Base-by-base conservation (phyloP, 2,113 vertebrate species). In the Sardina pilchardus region DNA sequence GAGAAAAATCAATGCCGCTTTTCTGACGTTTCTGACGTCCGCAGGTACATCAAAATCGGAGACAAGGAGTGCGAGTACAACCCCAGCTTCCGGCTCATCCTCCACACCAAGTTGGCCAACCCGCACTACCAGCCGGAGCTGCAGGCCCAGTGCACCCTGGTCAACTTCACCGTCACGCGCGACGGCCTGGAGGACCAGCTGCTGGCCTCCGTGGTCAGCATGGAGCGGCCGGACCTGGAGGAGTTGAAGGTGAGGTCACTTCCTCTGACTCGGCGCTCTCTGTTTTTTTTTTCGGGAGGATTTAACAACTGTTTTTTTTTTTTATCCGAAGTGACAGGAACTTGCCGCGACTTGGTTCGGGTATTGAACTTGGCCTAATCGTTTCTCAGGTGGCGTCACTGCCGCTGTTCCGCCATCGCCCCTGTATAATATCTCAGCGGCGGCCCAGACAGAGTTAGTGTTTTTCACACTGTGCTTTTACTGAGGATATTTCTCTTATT, bases 71-170 rank as follows among this genome's bases (percentile, higher is more conserved):
- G 97, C 26, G 97, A 98, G 83, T 96, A 97, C 90, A 96, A 96
- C 89, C 95, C 96, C 3, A 87, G 87, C 17, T 99, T 99, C 94
- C 96, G 93, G 0, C 96, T 99, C 78, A 97, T 99, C 88, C 96
- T 99, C 36, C 98, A 99, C 92, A 98, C 97, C 5, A 99, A 98
- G 91, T 92, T 99, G 50, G 97, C 97, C 42, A 99, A 95, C 90
- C 98, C 98, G 8, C 98, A 99, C 89, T 99, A 99, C 92, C 98
- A 96, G 83, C 98, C 98, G 0, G 98, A 99, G 93, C 94, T 99
- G 88, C 98, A 99, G 91, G 98, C 98, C 0, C 98, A 99, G 93
- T 97, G 97, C 92, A 99, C 98, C 10, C 94, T 99, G 87, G 97
- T 99, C 84, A 96, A 99, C 90, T 99, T 99, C 93, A 98, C 96